phyloP scores from a whole-genome alignment of 64 coral and sea anemone species.

The Stichodactyla mertensii region DNA sequence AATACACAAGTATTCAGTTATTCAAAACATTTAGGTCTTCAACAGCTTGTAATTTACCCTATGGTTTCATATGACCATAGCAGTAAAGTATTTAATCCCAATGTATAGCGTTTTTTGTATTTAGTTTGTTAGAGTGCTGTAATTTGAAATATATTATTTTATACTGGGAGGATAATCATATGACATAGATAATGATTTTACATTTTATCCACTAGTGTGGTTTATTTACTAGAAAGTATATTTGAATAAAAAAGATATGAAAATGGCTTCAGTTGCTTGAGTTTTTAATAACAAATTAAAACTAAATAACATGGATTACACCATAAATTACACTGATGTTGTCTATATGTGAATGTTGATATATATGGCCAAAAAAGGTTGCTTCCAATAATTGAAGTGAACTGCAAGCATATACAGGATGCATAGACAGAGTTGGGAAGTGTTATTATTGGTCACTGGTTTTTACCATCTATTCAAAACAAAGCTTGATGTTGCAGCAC shows the following conservation, averaged over 20 bases:
- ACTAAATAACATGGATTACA: background rate
- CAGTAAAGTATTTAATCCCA: background rate
- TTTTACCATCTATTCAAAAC: constrained; percentile 2
- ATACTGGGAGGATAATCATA: background rate
- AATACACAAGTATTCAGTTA: background rate
- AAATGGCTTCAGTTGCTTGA: background rate
- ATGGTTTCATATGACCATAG: background rate
- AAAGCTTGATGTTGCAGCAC: constrained; percentile 80
- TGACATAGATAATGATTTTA: background rate
- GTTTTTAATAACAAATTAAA: background rate
- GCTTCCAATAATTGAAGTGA: too few species aligned
- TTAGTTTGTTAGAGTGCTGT: constrained; percentile 3
- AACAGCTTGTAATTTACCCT: background rate
- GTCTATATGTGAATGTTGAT: too few species aligned
- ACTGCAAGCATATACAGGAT: too few species aligned
- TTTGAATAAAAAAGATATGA: background rate
- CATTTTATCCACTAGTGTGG: background rate
- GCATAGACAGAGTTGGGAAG: background rate
- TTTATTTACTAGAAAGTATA: constrained; percentile 5
- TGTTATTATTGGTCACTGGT: background rate
- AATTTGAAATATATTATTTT: background rate
- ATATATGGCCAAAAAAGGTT: too few species aligned
- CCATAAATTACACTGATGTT: too few species aligned
- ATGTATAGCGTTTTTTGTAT: background rate
- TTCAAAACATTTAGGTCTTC: background rate